Base-by-base conservation (phyloP, 2,797 vertebrate genomes). In the Cichlasoma orientale region DNA sequence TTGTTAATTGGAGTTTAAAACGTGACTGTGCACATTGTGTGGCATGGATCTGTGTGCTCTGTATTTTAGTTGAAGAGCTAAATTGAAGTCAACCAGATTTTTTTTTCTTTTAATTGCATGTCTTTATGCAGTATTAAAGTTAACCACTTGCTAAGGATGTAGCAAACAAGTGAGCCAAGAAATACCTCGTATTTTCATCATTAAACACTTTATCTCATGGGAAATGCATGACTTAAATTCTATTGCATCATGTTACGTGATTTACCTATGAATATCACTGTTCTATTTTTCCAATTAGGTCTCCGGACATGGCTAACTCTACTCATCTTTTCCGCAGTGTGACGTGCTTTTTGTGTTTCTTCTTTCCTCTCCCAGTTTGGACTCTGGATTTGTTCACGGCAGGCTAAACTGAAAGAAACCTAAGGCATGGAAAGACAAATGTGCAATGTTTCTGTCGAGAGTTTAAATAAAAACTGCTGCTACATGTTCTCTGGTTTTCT, bases 351-450 rank as follows among this genome's bases (percentile, higher is more conserved):
- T 91, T 88, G 88, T 88, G 80, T 90, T 90, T 89, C 86, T 86
- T 88, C 75, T 86, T 77, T 89, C 70, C 75, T 92, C 82, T 89
- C 78, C 78, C 72, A 63, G 74, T 92, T 89, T 86, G 59, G 82
- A 88, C 73, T 82, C 70, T 83, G 53, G 77, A 79, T 92, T 90
- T 84, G 78, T 73, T 92, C 59, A 84, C 59, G 41, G 76, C 44
- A 36, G 89, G 86, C 78, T 90, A 79, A 90, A 85, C 76, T 75
- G 88, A 91, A 86, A 81, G 90, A 89, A 91, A 89, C 68, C 82
- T 82, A 90, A 88, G 93, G 95, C 95, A 96, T 96, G 95, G 93
- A 92, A 92, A 92, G 87, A 91, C 89, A 94, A 93, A 94, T 92
- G 90, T 93, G 87, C 91, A 89, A 90, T 93, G 92, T 94, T 94